These are phyloP conservation scores for Poicephalus gulielmi DNA, from an alignment of 2,113 vertebrate genomes.

Conservation along the genomic window DNA sequence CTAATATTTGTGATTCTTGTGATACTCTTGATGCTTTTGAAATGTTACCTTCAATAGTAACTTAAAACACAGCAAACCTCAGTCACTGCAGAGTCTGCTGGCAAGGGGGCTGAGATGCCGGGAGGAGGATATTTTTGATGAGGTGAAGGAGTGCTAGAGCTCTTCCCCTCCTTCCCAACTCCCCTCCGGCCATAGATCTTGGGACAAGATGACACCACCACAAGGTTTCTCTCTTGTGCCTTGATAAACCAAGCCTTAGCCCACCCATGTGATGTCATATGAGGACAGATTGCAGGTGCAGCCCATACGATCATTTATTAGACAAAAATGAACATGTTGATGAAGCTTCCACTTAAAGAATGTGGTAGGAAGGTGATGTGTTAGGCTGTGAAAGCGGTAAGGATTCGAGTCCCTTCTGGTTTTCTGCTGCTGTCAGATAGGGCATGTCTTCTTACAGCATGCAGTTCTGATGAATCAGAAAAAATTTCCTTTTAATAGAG, in stretches of 20 bases:
- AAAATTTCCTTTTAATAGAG: not conserved
- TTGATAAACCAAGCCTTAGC: not conserved
- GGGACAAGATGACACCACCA: not conserved
- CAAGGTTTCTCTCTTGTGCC: not conserved
- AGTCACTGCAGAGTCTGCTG: accelerated
- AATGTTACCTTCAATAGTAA: not conserved
- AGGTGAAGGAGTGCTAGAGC: accelerated
- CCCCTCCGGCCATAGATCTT: accelerated
- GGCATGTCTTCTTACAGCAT: not conserved
- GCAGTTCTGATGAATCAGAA: not conserved
- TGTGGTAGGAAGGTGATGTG: not conserved
- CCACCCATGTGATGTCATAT: not conserved
- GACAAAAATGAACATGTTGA: accelerated
- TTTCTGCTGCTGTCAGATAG: not conserved
- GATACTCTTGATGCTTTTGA: not conserved
- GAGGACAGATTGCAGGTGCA: not conserved
- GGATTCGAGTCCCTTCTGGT: not conserved
- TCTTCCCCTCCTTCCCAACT: not conserved
- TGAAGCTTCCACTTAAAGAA: not conserved
- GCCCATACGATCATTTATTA: not conserved
- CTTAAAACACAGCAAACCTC: not conserved
- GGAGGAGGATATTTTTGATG: accelerated
- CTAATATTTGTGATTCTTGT: not conserved
- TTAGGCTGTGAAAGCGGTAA: not conserved
- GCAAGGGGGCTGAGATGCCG: not conserved